These are phyloP conservation scores for Callyntrura sp. DNA, from an alignment of 2,888 invertebrate species.

Conservation along the genomic window DNA sequence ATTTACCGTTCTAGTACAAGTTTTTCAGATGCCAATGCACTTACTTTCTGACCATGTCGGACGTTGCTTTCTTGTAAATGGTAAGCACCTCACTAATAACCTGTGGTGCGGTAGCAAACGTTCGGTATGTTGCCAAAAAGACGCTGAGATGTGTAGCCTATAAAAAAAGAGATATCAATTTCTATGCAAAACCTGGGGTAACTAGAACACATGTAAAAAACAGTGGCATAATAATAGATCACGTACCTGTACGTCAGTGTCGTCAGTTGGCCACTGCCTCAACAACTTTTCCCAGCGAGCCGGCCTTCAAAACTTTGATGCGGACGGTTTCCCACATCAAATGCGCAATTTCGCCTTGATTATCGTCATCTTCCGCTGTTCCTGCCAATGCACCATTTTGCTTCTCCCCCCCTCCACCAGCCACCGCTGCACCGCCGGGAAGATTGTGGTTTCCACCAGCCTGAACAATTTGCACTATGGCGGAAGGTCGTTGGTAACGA, in stretches of 20 bases:
- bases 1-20: background rate
- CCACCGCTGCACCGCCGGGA: conserved; percentile 39
- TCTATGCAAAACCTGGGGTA: background rate
- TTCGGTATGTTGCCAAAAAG: conserved; percentile 97
- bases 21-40: conserved; percentile 75
- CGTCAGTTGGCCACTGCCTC: conserved; percentile 97
- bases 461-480: conserved; percentile 83
- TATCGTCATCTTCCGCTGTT: conserved; percentile 73
- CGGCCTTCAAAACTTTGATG: conserved; percentile 97
- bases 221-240: background rate
- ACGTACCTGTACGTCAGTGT: conserved; percentile 86
- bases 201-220: background rate
- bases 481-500: conserved; percentile 84
- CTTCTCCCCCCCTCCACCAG: conserved; percentile 64
- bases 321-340: conserved; percentile 99
- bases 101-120: conserved; percentile 94
- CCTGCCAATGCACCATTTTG: conserved; percentile 70
- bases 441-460: conserved; percentile 80
- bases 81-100: conserved; percentile 88
- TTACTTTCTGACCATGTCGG: conserved; percentile 91
- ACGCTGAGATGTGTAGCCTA: conserved; percentile 99
- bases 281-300: conserved; percentile 96
- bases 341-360: conserved; percentile 92
- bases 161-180: conserved; percentile 82
- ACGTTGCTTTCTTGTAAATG: conserved; percentile 85